Percentiles rank a stretch among this genome's conserved stretches.
Conservation (phyloP, 2,797 vertebrate species). For the Myoxocephalus aenaeus region DNA sequence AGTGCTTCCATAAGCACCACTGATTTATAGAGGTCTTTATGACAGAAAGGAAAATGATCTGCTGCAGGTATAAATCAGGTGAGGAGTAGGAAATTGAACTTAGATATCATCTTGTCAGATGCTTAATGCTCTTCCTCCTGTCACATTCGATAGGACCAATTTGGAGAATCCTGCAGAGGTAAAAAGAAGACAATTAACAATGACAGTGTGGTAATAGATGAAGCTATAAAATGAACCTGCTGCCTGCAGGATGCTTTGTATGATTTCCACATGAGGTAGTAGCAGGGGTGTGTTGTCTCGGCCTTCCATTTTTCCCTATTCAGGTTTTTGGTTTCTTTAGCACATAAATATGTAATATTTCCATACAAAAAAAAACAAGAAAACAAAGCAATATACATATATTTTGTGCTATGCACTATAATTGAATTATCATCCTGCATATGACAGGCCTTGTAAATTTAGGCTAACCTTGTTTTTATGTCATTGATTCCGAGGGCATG, state of each 20-base stretch:
- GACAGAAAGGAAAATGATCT: slow-evolving; percentile 99
- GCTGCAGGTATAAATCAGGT: slow-evolving; percentile 99
- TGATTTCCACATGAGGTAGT: slow-evolving; percentile 99
- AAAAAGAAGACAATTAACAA: slow-evolving; percentile 99
- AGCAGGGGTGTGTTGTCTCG: slow-evolving; percentile 90
- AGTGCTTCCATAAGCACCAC: slow-evolving; percentile 98
- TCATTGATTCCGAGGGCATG: slow-evolving; percentile 67
- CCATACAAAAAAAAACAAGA: slow-evolving; percentile 28
- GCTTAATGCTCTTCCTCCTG: slow-evolving; percentile 99
- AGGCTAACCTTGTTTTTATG: slow-evolving; percentile 65
- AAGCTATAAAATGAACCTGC: slow-evolving; percentile 99
- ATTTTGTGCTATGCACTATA: slow-evolving; percentile 29
- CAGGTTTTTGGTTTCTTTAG: slow-evolving; percentile 63
- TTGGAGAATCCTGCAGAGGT: slow-evolving; percentile 99
- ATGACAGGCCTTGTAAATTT: slow-evolving; percentile 66
- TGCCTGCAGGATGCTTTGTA: slow-evolving; percentile 97
- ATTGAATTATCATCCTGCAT: slow-evolving; percentile 75
- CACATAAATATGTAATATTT: slow-evolving; percentile 24
- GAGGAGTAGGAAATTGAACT: slow-evolving; percentile 99
- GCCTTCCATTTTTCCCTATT: slow-evolving; percentile 86
- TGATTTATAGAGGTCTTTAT: slow-evolving; percentile 99
- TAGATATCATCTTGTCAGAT: slow-evolving; percentile 99
- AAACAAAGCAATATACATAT: background rate
- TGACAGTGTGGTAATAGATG: slow-evolving; percentile 99
- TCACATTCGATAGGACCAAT: slow-evolving; percentile 99